Base-by-base conservation (phyloP, 1,140 invertebrate genomes). In the Drosophila arawakana region DNA sequence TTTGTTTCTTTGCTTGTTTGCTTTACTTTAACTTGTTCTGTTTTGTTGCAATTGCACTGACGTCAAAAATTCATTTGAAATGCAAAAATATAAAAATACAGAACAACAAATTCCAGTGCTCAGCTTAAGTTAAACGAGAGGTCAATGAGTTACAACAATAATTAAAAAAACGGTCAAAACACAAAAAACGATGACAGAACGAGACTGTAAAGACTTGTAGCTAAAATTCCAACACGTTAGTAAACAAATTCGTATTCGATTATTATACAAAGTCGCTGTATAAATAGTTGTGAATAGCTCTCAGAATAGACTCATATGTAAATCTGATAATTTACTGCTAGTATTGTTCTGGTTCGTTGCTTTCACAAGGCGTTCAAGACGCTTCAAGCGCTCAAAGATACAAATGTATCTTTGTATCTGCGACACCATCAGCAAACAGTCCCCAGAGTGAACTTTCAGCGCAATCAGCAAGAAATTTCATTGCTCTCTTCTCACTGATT, bases 111-210 rank as follows among this genome's bases (percentile, higher is more conserved):
- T 71, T 78, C 76, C 76, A 76, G 77, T 69, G 76, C 68, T 15
- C 35, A 44, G 81, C 76, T 79, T 52, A 43, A 62, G 52, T 78
- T 88, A 74, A 88, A 83, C 75, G 70, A 82, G 83, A 73, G 84
- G 84, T 86, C 80, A 85, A 78, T 86, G 78, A 69, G 78, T 61
- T 62, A 54, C 37, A 58, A 34, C 63, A 49, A 49, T 58, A 47
- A 65, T 43, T 63, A 57, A 5, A 44, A 11, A 57, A 21, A 39
- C 25, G 25, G 25, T 41, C 1, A 41, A 15, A 66, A n/a, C 41
- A 34, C 35, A 44, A 58, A 54, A 35, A 35, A 37, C 13, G 47
- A 43, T 44, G 47, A 60, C 60, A 41, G 65, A 73, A 59, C 34
- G 49, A 35, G 49, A 55, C 15, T 62, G 60, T 52, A 54, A 30